Evolutionary conservation across 2,113 vertebrate species (phyloP).

Genomic region (Prochilodus magdalenae): DNA sequence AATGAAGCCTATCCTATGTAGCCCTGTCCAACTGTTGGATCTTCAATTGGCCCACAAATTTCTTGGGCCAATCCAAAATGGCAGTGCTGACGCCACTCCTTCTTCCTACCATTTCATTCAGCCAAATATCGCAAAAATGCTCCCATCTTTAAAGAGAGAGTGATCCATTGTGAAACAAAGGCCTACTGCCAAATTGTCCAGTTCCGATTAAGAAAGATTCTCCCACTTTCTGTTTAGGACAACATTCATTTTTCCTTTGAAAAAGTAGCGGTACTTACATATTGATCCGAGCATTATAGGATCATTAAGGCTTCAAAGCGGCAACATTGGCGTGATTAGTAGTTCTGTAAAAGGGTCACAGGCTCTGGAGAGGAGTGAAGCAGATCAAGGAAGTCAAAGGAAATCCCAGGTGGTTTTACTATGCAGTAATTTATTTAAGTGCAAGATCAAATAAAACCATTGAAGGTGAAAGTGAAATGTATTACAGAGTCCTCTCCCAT

Average conservation of each 20-base stretch:
- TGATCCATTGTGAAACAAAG: conserved; percentile 30
- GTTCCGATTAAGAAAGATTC: conserved; percentile 23
- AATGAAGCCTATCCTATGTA: too few relatives aligned
- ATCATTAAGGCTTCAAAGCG: conserved; percentile 67
- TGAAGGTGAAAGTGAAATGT: conserved; percentile 27
- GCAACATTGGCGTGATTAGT: conserved; percentile 67
- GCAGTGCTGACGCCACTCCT: too few relatives aligned
- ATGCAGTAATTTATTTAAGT: conserved; percentile 53
- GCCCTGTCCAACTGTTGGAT: too few relatives aligned
- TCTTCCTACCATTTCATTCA: too few relatives aligned
- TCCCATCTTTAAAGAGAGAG: neutral
- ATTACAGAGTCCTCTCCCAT: conserved; percentile 12
- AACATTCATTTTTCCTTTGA: conserved; percentile 64
- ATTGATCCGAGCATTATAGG: conserved; percentile 72
- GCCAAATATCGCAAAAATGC: too few relatives aligned
- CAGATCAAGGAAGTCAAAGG: conserved; percentile 38
- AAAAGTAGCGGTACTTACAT: conserved; percentile 57
- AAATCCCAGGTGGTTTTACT: conserved; percentile 43
- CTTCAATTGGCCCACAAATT: too few relatives aligned
- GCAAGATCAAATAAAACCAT: conserved; percentile 45
- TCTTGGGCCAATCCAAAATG: too few relatives aligned
- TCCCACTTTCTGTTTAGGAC: conserved; percentile 52
- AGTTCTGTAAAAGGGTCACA: conserved; percentile 62
- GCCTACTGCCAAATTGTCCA: neutral
- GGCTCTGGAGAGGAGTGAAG: conserved; percentile 67